Conservation (phyloP, 2,797 vertebrate species). For the Xenentodon cancila region DNA sequence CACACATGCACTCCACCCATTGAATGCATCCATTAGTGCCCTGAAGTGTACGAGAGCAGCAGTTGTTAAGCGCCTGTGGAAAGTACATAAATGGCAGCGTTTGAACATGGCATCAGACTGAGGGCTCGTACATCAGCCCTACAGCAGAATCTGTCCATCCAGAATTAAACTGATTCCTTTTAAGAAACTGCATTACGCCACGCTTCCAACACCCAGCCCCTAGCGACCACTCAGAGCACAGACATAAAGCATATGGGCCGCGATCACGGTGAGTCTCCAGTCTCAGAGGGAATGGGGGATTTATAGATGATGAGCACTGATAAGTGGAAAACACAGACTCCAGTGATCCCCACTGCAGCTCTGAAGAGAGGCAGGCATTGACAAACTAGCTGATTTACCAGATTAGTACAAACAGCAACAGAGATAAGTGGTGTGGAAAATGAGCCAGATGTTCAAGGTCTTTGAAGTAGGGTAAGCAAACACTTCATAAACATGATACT, state of each 20-base stretch:
- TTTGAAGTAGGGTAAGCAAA: neutral
- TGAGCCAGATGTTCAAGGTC: constrained; percentile 37
- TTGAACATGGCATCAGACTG: constrained; percentile 30
- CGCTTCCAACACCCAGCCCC: constrained; percentile 3
- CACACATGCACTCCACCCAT: constrained; percentile 29
- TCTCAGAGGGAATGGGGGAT: constrained; percentile 26
- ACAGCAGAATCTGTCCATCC: constrained; percentile 26
- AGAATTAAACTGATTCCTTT: constrained; percentile 45
- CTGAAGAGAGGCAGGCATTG: constrained; percentile 35
- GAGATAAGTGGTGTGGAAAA: constrained; percentile 29
- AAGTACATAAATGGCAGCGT: constrained; percentile 51
- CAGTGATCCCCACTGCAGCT: constrained; percentile 42
- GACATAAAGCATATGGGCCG: constrained; percentile 48
- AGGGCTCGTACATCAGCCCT: constrained; percentile 23
- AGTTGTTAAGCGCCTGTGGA: constrained; percentile 30
- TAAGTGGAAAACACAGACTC: constrained; percentile 46
- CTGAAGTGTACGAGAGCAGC: constrained; percentile 7
- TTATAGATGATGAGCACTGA: constrained; percentile 48
- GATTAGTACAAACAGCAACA: constrained; percentile 15
- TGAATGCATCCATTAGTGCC: constrained; percentile 56
- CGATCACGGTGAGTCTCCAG: constrained; percentile 17
- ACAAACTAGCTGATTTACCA: constrained; percentile 40
- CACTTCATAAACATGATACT: too few relatives aligned
- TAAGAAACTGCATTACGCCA: constrained; percentile 6
- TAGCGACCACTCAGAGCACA: constrained; percentile 5